Evolutionary conservation across 2,113 vertebrate genomes (phyloP), one percentile per base, ranked within the genome.

Genomic region (Paraplagusia blochii): DNA sequence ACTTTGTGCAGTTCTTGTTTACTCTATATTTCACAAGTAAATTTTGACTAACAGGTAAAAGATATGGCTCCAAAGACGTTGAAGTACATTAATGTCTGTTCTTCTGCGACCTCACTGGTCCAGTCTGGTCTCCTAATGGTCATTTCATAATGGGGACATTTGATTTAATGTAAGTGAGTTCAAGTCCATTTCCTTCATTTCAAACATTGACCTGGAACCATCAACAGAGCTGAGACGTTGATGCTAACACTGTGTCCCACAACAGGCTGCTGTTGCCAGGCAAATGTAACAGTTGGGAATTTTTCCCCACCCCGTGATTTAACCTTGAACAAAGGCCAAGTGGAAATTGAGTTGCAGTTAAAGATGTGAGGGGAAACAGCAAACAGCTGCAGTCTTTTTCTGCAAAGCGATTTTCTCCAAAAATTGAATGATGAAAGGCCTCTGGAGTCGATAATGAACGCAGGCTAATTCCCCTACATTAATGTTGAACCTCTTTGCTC

Each of bases 301-400:
- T 70, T 86, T 69, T 62, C n/a, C 56, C 72, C 60, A 75, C 76
- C 69, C 60, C 36, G 9, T 66, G 66, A 45, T 80, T 78, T 63
- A 61, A 82, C 74, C 75, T 81, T 81, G 76, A 49, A 29, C 54
- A 52, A 79, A 84, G 77, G 71, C 44, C 76, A 70, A 75, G 55
- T 40, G 45, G 47, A 68, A 53, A 16, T 61, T 34, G 15, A 52
- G 48, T 16, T 51, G 11, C 13, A 40, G 42, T 18, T 57, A 52
- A 50, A 11, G 0, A 9, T 49, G 47, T 44, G 39, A 56, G 58
- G 7, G 48, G 11, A 11, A 46, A 33, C 55, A 61, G n/a, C 55
- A 9, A 18, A 58, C 58, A 46, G 12, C 33, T 35, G 47, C 40
- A 77, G 69, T 62, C 74, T 61, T 51, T n/a, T 60, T 14, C 12